phyloP scores from a whole-genome alignment of 2,113 vertebrate genomes.

The Bubo bubo region DNA sequence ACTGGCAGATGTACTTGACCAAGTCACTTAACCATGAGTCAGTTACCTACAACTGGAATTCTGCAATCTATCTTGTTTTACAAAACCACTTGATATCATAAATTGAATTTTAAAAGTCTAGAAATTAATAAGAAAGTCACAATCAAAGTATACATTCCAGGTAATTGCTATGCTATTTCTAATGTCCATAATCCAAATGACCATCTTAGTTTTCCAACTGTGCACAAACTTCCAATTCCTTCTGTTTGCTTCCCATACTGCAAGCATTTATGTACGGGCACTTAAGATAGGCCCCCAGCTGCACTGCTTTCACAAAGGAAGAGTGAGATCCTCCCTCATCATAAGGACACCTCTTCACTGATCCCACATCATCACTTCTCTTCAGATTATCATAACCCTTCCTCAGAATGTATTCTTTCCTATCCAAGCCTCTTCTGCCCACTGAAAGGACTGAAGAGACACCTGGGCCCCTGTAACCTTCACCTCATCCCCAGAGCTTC shows the following conservation, averaged over 20 bases:
- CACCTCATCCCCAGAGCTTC: background rate
- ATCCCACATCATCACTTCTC: background rate
- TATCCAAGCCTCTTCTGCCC: background rate
- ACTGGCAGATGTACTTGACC: background rate
- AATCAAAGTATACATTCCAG: background rate
- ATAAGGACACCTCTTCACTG: background rate
- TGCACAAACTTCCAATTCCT: background rate
- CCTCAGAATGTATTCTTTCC: background rate
- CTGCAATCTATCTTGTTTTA: background rate
- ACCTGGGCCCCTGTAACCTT: background rate
- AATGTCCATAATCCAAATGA: background rate
- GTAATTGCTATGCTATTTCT: background rate
- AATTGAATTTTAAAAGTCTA: background rate
- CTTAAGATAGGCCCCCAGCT: background rate
- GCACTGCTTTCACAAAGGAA: background rate
- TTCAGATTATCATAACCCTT: background rate
- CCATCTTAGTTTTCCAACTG: background rate
- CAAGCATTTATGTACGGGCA: background rate
- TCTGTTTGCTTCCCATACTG: background rate
- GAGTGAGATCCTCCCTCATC: background rate
- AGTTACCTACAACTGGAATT: background rate
- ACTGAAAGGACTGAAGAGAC: background rate
- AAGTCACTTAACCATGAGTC: background rate
- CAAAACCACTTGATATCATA: background rate
- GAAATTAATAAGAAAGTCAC: background rate